Evolutionary conservation across 2,797 vertebrate genomes (phyloP).

Genomic region (Ciconia nigra): DNA sequence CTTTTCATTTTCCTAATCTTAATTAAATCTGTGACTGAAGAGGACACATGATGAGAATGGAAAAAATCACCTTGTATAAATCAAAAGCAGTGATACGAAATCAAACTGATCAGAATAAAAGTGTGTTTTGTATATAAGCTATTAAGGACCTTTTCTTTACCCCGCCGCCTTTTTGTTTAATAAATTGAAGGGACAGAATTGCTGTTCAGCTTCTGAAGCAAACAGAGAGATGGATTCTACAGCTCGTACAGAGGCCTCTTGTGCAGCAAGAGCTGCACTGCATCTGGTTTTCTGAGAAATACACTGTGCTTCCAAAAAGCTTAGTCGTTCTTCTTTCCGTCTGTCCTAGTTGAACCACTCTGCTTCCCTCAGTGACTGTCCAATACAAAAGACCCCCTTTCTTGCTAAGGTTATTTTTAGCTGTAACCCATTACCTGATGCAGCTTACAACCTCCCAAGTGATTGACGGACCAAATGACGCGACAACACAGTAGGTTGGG

Average conservation of each 20-base stretch:
- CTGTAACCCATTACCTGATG: fast-evolving
- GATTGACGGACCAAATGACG: fast-evolving
- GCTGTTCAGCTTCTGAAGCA: not conserved
- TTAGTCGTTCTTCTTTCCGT: not conserved
- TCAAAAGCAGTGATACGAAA: constrained; percentile 47
- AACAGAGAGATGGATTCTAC: not conserved
- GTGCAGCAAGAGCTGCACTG: not conserved
- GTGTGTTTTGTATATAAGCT: not conserved
- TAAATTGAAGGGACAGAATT: not conserved
- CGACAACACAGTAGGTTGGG: not conserved
- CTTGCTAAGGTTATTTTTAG: not conserved
- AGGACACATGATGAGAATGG: not conserved
- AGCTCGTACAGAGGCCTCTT: not conserved
- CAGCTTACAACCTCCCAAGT: not conserved
- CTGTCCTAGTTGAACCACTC: fast-evolving
- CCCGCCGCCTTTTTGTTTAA: not conserved
- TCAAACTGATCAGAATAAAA: not conserved
- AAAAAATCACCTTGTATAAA: not conserved
- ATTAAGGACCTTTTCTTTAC: not conserved
- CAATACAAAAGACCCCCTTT: not conserved
- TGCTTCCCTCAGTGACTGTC: not conserved
- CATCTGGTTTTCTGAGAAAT: not conserved
- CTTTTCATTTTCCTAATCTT: constrained; percentile 68
- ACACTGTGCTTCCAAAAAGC: not conserved
- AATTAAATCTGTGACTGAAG: constrained; percentile 70